Evolutionary conservation across 2,797 vertebrate species (phyloP), one percentile per base, ranked within the genome.

Genomic region (Epinephelus coioides): DNA sequence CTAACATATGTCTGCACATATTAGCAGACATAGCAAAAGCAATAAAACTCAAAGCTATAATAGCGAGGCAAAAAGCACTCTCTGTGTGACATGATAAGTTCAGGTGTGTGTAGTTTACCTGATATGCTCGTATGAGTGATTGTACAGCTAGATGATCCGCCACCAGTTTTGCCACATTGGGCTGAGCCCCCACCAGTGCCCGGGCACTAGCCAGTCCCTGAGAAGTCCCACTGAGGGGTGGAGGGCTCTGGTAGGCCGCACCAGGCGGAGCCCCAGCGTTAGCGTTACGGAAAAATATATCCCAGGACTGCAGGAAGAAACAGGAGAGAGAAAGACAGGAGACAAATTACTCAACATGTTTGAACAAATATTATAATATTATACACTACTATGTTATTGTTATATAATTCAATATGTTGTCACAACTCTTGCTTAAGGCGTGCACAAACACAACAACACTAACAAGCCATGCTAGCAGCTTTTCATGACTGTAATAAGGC

Each of bases 101-200:
- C 40, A 61, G 55, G 21, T 27, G 67, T 72, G 17, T 81, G 40
- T 43, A 17, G 25, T 57, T 51, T 95, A 99, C 98, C 97, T 99
- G 98, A 75, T 99, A 99, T 0, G 97, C 97, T 75, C 98, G 95
- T 88, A 99, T 97, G 78, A 99, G 98, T 3, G 98, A 96, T 1
- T 99, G 98, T 11, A 99, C 97, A 0, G 98, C 97, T 3, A 99
- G 92, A 71, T 99, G 98, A 85, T 98, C 98, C 83, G 96, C 96
- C 88, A 99, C 97, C 69, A 99, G 94, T 82, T 98, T 99, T 89
- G 98, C 96, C 85, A 98, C 93, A 0, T 95, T 95, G 69, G 96
- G 94, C 88, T 96, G 96, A 6, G 92, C 88, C 23, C 92, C 95
- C 62, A 96, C 88, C 89, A 96, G 76, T 5, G 91, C 91, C 82